phyloP scores from a whole-genome alignment of 2,888 invertebrate species.

The Cosmorhoe ocellata region DNA sequence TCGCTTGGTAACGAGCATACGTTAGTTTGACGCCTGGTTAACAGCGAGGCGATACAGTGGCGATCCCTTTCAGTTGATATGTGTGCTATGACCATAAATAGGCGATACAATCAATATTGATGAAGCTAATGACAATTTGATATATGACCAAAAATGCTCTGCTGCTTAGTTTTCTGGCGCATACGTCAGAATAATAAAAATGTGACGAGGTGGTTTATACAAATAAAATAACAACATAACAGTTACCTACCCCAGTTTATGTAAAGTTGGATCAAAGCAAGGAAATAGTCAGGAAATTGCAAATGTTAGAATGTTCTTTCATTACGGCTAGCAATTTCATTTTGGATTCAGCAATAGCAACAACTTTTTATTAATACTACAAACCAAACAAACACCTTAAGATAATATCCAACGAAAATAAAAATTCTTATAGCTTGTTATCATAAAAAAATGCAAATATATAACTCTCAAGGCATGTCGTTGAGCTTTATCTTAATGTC shows the following conservation, averaged over 20 bases:
- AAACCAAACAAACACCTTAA: conserved; percentile 25
- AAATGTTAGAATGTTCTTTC: conserved; percentile 23
- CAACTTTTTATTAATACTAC: conserved; percentile 18
- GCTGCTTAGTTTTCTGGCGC: no score
- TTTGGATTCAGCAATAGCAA: conserved; percentile 11
- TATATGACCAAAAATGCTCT: no score
- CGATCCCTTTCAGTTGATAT: no score
- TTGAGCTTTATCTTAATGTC: no score
- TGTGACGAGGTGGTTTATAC: no score
- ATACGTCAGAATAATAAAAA: no score
- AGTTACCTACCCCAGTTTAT: conserved; percentile 13
- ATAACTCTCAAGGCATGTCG: not conserved
- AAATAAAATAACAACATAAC: conserved; percentile 4
- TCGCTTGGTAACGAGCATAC: no score
- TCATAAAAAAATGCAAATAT: not conserved
- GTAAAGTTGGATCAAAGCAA: conserved; percentile 9
- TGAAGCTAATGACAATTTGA: no score
- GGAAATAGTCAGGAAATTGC: conserved; percentile 32
- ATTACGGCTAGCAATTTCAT: conserved; percentile 23
- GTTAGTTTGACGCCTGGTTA: no score
- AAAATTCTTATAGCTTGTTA: not conserved
- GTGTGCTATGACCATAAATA: no score
- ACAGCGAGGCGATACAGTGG: no score
- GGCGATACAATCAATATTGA: no score
- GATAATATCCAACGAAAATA: conserved; percentile 2